Evolutionary conservation across 1,140 invertebrate genomes (phyloP).

Genomic region (Plutomurus gul): DNA sequence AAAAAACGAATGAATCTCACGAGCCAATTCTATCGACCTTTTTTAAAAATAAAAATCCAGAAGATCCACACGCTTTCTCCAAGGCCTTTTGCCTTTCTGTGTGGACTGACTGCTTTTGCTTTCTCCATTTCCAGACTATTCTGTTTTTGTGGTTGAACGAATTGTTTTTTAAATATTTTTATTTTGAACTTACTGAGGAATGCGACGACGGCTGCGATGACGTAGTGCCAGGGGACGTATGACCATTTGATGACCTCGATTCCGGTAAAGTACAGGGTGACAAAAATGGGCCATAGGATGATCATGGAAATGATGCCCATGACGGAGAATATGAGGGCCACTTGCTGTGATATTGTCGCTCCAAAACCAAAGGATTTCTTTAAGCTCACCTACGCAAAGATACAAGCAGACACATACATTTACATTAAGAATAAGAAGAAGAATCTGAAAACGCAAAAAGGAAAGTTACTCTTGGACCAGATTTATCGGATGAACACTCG

Average conservation of each 20-base stretch:
- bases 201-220: constrained; percentile 75
- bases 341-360: constrained; percentile 54
- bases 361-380: constrained; percentile 54
- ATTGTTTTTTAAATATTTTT: constrained; percentile 1
- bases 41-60: too few relatives aligned
- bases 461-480: neutral
- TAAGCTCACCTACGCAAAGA: constrained; percentile 52
- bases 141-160: neutral
- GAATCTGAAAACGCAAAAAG: neutral
- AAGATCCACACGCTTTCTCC: too few relatives aligned
- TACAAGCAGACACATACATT: neutral
- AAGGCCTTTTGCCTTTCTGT: neutral
- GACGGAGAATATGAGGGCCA: constrained; percentile 54
- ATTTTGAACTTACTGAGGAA: constrained; percentile 68
- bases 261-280: constrained; percentile 81
- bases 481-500: constrained; percentile 11
- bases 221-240: constrained; percentile 76
- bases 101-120: too few relatives aligned
- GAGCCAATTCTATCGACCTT: too few relatives aligned
- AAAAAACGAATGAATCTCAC: too few relatives aligned
- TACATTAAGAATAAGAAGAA: too few relatives aligned
- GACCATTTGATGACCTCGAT: constrained; percentile 78
- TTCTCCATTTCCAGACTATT: neutral
- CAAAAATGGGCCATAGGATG: constrained; percentile 82
- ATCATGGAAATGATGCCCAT: constrained; percentile 70